Evolutionary conservation across 2,797 vertebrate species (phyloP).

Genomic region (Channallabes apus): DNA sequence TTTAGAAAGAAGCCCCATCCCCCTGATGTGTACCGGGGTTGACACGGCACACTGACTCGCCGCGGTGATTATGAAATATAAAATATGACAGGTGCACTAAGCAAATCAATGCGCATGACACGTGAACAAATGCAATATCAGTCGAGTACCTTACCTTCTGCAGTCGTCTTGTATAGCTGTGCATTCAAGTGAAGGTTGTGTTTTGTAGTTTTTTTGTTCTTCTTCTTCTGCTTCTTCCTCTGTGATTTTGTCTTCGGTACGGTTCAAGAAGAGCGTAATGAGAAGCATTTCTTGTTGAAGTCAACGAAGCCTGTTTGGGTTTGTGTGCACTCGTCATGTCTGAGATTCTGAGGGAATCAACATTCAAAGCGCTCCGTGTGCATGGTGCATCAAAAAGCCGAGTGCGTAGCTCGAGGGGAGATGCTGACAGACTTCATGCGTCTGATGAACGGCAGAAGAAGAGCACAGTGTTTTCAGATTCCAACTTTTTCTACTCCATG

Average conservation of each 20-base stretch:
- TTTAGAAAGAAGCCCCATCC: background rate
- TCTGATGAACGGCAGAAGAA: conserved; percentile 42
- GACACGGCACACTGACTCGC: conserved; percentile 59
- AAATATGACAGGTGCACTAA: conserved; percentile 70
- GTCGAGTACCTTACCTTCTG: conserved; percentile 31
- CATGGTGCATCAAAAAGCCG: conserved; percentile 19
- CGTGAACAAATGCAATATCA: conserved; percentile 65
- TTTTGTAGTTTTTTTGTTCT: background rate
- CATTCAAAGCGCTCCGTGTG: conserved; percentile 41
- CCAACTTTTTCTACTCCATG: conserved; percentile 10
- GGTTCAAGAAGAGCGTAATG: conserved; percentile 27
- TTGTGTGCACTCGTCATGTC: conserved; percentile 47
- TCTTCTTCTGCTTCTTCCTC: background rate
- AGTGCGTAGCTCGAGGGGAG: conserved; percentile 19
- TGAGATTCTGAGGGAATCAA: conserved; percentile 52
- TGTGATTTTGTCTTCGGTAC: conserved; percentile 7
- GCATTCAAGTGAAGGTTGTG: conserved; percentile 49
- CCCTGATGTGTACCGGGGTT: conserved; percentile 59
- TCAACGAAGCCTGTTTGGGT: conserved; percentile 42
- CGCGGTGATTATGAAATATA: conserved; percentile 63
- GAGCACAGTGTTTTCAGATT: conserved; percentile 23
- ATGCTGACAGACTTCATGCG: conserved; percentile 43
- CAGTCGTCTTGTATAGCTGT: conserved; percentile 13
- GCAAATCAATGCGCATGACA: conserved; percentile 68
- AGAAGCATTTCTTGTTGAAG: conserved; percentile 34